A percentile compares a stretch with the other conserved stretches of the same genome.
phyloP scores from a whole-genome alignment of 92 coral and sea anemone genomes.

The Palythoa heliodiscus region DNA sequence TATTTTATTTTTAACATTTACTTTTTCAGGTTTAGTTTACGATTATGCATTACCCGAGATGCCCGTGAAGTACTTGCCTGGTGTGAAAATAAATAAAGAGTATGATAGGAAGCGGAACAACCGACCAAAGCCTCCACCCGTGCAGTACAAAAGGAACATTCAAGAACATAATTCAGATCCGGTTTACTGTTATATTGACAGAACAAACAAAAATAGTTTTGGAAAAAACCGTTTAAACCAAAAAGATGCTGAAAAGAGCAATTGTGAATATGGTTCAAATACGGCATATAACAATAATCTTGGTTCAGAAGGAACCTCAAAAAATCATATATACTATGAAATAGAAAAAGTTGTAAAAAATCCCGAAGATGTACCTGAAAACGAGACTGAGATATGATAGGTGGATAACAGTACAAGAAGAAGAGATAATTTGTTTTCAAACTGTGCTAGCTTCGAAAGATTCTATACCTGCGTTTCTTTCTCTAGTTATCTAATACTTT shows the following conservation, averaged over 20 bases:
- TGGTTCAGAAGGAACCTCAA: not conserved
- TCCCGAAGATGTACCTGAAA: not conserved
- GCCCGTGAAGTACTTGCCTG: not conserved
- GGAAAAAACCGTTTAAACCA: not conserved
- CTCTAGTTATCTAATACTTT: no score
- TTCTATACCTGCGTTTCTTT: no score
- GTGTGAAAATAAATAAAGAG: not conserved
- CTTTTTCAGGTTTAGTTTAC: conserved; percentile 10
- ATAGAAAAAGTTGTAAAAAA: not conserved
- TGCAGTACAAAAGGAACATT: conserved; percentile 13
- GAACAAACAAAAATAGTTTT: not conserved
- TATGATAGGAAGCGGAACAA: not conserved
- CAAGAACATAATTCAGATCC: not conserved
- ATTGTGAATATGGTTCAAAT: not conserved
- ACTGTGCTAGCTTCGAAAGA: no score
- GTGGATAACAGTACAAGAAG: no score
- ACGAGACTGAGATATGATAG: not conserved
- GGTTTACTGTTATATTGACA: conserved; percentile 15
- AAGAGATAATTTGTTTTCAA: no score
- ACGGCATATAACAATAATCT: not conserved
- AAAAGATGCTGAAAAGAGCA: not conserved
- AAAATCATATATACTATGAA: not conserved
- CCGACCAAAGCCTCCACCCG: not conserved
- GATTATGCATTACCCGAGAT: conserved; percentile 33
- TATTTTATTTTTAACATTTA: not conserved